Evolutionary conservation across 1,140 invertebrate genomes (phyloP).

Genomic region (Drosophila setifemur): DNA sequence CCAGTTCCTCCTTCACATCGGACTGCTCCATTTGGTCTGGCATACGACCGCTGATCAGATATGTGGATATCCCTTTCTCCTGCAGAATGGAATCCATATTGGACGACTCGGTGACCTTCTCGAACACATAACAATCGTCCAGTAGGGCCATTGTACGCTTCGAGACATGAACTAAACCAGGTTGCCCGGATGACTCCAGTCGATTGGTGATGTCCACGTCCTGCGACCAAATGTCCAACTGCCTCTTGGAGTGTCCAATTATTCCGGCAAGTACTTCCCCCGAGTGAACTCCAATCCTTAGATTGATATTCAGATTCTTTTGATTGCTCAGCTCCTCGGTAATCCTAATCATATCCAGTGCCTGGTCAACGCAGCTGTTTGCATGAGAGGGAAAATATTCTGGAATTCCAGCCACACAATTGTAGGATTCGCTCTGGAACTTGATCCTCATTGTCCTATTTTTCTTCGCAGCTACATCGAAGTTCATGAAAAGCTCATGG

Average conservation of each 20-base stretch:
- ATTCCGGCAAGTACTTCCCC: slow-evolving; percentile 95
- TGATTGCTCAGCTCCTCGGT: slow-evolving; percentile 89
- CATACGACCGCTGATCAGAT: slow-evolving; percentile 84
- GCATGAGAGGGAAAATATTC: slow-evolving; percentile 88
- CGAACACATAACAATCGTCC: slow-evolving; percentile 83
- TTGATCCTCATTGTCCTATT: slow-evolving; percentile 91
- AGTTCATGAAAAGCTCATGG: slow-evolving; percentile 95
- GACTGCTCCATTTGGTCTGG: not conserved
- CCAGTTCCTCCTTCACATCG: no score
- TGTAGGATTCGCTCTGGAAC: slow-evolving; percentile 95
- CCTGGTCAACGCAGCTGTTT: slow-evolving; percentile 92
- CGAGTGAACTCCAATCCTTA: slow-evolving; percentile 97
- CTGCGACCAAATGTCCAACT: slow-evolving; percentile 97
- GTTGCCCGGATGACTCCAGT: slow-evolving; percentile 95
- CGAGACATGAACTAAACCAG: slow-evolving; percentile 94
- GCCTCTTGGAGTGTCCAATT: slow-evolving; percentile 96
- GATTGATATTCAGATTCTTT: slow-evolving; percentile 91
- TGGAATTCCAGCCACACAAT: slow-evolving; percentile 93
- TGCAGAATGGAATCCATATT: slow-evolving; percentile 86
- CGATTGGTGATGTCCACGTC: slow-evolving; percentile 97
- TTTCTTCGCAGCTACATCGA: slow-evolving; percentile 93
- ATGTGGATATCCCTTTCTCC: slow-evolving; percentile 88
- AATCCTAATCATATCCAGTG: slow-evolving; percentile 94
- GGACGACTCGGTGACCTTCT: slow-evolving; percentile 85
- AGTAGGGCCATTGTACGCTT: slow-evolving; percentile 89